Conservation (phyloP, 2,797 vertebrate genomes). For the Xiphorhynchus erythropygius region DNA sequence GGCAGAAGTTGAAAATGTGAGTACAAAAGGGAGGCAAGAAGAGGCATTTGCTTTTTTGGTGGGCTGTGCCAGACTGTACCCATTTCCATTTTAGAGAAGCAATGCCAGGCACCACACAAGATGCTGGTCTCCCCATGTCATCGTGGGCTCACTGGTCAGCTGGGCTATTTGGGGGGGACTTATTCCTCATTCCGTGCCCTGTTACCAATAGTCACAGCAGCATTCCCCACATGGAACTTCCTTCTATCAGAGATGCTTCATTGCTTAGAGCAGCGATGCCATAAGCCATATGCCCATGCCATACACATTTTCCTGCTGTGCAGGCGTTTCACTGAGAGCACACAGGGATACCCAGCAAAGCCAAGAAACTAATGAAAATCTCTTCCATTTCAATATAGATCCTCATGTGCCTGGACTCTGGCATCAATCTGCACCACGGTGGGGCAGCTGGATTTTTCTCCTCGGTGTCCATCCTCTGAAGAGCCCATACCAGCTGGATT, state of each 20-base stretch:
- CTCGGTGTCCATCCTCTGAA: neutral
- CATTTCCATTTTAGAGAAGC: neutral
- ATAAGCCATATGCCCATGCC: neutral
- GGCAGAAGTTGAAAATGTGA: neutral
- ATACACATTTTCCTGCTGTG: neutral
- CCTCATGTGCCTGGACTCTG: neutral
- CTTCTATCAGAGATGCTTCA: neutral
- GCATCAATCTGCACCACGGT: neutral
- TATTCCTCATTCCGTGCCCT: neutral
- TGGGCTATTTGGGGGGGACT: neutral
- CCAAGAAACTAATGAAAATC: conserved; percentile 17
- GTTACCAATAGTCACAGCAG: neutral
- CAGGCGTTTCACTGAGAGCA: neutral
- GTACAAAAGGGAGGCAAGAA: neutral
- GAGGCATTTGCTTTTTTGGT: neutral
- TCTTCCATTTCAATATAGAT: neutral
- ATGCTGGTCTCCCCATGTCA: neutral
- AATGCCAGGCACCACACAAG: neutral
- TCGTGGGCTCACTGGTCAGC: neutral
- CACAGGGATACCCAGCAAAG: neutral
- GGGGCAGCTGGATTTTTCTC: neutral
- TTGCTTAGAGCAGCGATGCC: neutral
- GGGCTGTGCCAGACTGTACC: neutral
- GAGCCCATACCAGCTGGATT: neutral
- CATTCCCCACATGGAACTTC: neutral